Evolutionary conservation across 2,888 invertebrate species (phyloP).

Genomic region (Agrochola lychnidis): DNA sequence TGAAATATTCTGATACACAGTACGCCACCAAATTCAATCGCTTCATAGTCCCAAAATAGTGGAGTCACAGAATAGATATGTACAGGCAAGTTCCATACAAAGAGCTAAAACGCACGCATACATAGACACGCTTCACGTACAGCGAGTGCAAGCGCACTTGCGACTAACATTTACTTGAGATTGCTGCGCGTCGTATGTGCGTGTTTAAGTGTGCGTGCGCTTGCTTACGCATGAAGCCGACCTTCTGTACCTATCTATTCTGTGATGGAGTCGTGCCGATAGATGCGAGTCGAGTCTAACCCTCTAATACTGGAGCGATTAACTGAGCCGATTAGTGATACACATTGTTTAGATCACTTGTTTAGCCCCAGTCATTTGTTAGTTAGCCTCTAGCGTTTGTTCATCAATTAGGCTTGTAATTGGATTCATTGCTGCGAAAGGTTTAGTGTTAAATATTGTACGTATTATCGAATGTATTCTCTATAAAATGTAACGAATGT

Average conservation of each 20-base stretch:
- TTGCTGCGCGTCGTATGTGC: background rate
- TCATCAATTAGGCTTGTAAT: slow-evolving; percentile 35
- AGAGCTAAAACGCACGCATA: background rate
- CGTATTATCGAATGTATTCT: background rate
- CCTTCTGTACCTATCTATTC: slow-evolving; percentile 16
- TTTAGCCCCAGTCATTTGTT: slow-evolving; percentile 53
- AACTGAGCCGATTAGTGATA: slow-evolving; percentile 56
- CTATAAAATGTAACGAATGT: background rate
- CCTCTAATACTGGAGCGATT: slow-evolving; percentile 45
- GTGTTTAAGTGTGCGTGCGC: background rate
- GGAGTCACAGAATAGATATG: background rate
- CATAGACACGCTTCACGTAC: background rate
- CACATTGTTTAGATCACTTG: slow-evolving; percentile 62
- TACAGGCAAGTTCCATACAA: background rate
- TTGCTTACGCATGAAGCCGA: background rate
- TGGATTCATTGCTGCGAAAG: slow-evolving; percentile 25
- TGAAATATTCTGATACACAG: background rate
- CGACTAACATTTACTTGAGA: background rate
- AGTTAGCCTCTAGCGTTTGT: slow-evolving; percentile 35
- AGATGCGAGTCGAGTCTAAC: slow-evolving; percentile 30
- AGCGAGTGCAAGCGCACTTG: background rate
- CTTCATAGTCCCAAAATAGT: slow-evolving; percentile 1
- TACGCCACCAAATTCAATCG: slow-evolving; percentile 6
- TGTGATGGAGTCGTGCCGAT: slow-evolving; percentile 19
- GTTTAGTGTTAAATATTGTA: background rate